phyloP scores from a whole-genome alignment of 2,888 invertebrate species.

The Drosophila conformis region DNA sequence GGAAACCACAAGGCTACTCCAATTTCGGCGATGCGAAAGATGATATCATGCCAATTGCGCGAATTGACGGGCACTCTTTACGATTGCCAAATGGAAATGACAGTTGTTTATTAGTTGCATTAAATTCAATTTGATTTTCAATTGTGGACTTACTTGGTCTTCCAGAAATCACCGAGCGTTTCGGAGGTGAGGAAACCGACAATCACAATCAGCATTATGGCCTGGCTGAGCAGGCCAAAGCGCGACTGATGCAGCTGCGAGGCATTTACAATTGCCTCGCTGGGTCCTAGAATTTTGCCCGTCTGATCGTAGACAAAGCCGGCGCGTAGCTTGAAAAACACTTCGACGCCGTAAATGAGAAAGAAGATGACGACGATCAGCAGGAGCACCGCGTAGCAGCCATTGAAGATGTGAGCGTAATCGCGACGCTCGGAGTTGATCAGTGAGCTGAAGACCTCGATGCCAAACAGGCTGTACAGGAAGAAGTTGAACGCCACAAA shows the following conservation, averaged over 20 bases:
- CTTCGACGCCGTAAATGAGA: constrained; percentile 96
- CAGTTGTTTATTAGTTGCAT: neutral
- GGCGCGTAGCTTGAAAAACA: constrained; percentile 96
- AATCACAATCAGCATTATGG: constrained; percentile 95
- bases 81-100: neutral
- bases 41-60: constrained; percentile 96
- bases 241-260: constrained; percentile 96
- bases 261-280: constrained; percentile 88
- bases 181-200: constrained; percentile 96
- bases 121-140: constrained; percentile 1
- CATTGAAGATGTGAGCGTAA: constrained; percentile 96
- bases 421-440: constrained; percentile 81
- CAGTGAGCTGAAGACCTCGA: constrained; percentile 87
- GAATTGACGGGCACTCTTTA: constrained; percentile 93
- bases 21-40: constrained; percentile 95
- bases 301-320: constrained; percentile 92
- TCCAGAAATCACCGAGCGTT: constrained; percentile 96
- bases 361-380: constrained; percentile 96
- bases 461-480: constrained; percentile 93
- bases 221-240: constrained; percentile 94
- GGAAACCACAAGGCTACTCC: constrained; percentile 98
- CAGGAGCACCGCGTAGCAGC: constrained; percentile 95
- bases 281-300: constrained; percentile 87
- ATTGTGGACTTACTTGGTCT: constrained; percentile 90
- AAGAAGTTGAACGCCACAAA: constrained; percentile 96